Percentiles rank a stretch among this genome's conserved stretches.
These are phyloP conservation scores for Fistularia commersonii DNA, from an alignment of 2,797 vertebrate genomes.

Conservation along the genomic window DNA sequence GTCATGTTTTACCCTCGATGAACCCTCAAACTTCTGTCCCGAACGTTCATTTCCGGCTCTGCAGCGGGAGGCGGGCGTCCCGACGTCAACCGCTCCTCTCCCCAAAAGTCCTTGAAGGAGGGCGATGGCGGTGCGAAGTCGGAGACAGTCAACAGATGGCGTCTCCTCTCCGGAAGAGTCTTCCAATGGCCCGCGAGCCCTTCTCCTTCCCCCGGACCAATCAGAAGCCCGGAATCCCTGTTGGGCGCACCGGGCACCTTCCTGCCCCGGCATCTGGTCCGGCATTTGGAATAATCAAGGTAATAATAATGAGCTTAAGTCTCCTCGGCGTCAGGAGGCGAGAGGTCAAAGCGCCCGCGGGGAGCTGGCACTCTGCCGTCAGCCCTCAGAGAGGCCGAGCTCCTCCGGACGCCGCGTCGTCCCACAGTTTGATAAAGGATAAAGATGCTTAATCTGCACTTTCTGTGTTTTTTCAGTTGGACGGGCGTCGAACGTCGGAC, in stretches of 20 bases:
- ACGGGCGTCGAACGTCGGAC: no score
- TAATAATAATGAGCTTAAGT: constrained; percentile 68
- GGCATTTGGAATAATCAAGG: constrained; percentile 58
- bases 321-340: constrained; percentile 45
- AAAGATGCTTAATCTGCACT: no score
- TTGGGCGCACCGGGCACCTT: constrained; percentile 54
- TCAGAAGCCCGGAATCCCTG: constrained; percentile 52
- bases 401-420: no score
- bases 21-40: no score
- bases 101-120: constrained; percentile 20
- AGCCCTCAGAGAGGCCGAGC: no score
- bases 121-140: constrained; percentile 31
- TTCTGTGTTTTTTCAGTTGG: no score
- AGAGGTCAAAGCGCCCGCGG: constrained; percentile 66
- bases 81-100: no score
- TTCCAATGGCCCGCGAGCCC: constrained; percentile 63
- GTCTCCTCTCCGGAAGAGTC: constrained; percentile 59
- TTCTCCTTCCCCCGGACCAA: constrained; percentile 63
- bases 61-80: no score
- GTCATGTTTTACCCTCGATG: no score
- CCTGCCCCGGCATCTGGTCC: constrained; percentile 71
- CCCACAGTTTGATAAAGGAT: no score
- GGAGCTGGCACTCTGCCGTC: constrained; percentile 57
- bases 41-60: no score
- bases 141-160: constrained; percentile 67